Percentiles rank a stretch among this genome's conserved stretches.
phyloP scores from a whole-genome alignment of 1,140 invertebrate species.

The Drosophila setifemur region DNA sequence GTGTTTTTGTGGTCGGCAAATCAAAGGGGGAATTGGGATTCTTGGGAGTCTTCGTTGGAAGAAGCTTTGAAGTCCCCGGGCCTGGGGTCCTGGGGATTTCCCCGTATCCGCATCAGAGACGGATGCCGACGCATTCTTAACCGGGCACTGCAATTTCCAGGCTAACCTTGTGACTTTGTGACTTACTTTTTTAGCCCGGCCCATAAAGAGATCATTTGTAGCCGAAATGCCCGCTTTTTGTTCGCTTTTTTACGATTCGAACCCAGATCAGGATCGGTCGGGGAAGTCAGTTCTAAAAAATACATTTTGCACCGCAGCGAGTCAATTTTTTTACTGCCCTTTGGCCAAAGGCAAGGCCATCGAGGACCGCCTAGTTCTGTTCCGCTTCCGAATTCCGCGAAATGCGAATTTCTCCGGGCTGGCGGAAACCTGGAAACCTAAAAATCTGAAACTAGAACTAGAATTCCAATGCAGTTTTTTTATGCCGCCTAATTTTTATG shows the following conservation, averaged over 20 bases:
- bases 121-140: not conserved
- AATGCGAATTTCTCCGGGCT: conserved; percentile 36
- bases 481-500: conserved; percentile 76
- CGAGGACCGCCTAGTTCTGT: conserved; percentile 8
- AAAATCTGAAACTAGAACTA: conserved; percentile 81
- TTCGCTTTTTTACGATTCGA: conserved; percentile 61
- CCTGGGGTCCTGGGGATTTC: conserved; percentile 51
- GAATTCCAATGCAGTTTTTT: conserved; percentile 81
- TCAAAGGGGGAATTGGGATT: conserved; percentile 45
- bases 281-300: conserved; percentile 67
- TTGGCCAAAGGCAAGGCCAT: conserved; percentile 50
- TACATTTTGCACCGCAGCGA: conserved; percentile 64
- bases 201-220: conserved; percentile 70
- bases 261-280: conserved; percentile 4
- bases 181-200: conserved; percentile 52
- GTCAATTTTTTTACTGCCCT: conserved; percentile 68
- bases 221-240: conserved; percentile 7
- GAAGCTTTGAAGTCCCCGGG: conserved; percentile 33
- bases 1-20: conserved; percentile 15
- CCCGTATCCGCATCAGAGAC: conserved; percentile 4
- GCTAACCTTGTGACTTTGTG: conserved; percentile 48
- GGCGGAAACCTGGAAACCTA: conserved; percentile 66
- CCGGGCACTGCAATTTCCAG: not conserved
- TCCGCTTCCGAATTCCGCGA: conserved; percentile 74
- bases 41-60: conserved; percentile 20